Evolutionary conservation across 2,888 invertebrate species (phyloP), one percentile per base, ranked within the genome.

Genomic region (Ochropleura plecta): DNA sequence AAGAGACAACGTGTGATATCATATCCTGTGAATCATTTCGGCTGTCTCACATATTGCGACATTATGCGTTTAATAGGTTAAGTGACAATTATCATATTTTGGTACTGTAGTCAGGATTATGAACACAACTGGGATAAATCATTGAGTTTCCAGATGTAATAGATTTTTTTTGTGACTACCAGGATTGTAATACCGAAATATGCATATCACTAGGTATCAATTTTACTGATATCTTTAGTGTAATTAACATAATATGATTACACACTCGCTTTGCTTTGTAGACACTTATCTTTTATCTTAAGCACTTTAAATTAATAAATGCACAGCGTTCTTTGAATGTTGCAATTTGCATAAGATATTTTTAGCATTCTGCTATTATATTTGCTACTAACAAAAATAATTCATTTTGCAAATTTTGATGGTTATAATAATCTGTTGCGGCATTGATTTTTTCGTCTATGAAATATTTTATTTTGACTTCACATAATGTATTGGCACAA

Each of bases 1-100:
- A 90, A 90, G 89, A 91, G 89, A 86, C 88, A 88, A 84, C 79
- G 89, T 94, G 90, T 96, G 95, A 95, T 95, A 94, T 95, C 95
- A 96, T 93, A 91, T 94, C 93, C 93, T 91, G 92, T 93, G 93
- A 94, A 92, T 94, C 93, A 94, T 89, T 79, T 83, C 83, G 83
- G 88, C 88, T 88, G 86, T 88, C 87, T 88, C 86, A 87, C 86
- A 86, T 90, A 89, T 89, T 91, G 90, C 91, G 90, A 88, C 86
- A 88, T 90, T 84, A 89, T 88, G 81, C 87, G 88, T 90, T 93
- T 92, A 92, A 90, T 94, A 92, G 95, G 94, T 94, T 94, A 95
- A 95, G 91, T 94, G 93, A 88, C 92, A 92, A 93, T 95, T 94
- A 93, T 88, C 85, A 86, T 90, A 91, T 92, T 90, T 84, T 83